A percentile compares a stretch with the other conserved stretches of the same genome.
phyloP scores from a whole-genome alignment of 2,113 vertebrate genomes.

The Nothobranchius furzeri region DNA sequence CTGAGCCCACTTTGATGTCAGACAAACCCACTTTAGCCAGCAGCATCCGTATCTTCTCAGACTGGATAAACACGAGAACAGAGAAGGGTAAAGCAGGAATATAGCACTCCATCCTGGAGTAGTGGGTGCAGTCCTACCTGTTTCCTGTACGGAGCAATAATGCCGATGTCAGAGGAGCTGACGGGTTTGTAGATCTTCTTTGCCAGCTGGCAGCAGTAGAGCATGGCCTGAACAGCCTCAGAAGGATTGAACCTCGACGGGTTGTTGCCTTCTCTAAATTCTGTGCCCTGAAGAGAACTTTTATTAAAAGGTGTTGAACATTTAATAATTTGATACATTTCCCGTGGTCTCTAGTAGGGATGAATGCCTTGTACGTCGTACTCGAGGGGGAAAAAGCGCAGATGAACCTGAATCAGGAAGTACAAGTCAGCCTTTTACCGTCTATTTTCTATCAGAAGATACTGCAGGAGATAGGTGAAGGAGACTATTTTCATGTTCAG shows the following conservation, averaged over 20 bases:
- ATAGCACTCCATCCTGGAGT: neutral
- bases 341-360: too few species aligned
- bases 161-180: slow-evolving; percentile 81
- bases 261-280: slow-evolving; percentile 88
- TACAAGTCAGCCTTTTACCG: too few species aligned
- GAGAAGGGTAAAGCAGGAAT: neutral
- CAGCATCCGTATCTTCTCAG: slow-evolving; percentile 90
- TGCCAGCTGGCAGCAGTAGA: slow-evolving; percentile 90
- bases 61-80: slow-evolving; percentile 69
- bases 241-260: slow-evolving; percentile 94
- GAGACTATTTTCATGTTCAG: too few species aligned
- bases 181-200: slow-evolving; percentile 81
- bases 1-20: slow-evolving; percentile 94
- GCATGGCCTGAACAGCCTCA: slow-evolving; percentile 92
- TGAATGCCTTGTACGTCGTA: too few species aligned
- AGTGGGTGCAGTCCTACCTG: slow-evolving; percentile 77
- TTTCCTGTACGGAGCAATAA: slow-evolving; percentile 92
- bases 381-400: too few species aligned
- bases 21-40: slow-evolving; percentile 84
- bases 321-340: too few species aligned
- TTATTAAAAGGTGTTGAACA: neutral
- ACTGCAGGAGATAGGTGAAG: too few species aligned
- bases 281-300: slow-evolving; percentile 79
- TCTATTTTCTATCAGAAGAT: too few species aligned
- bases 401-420: too few species aligned